Conservation (phyloP, 2,797 vertebrate species). For the Lagorchestes hirsutus region DNA sequence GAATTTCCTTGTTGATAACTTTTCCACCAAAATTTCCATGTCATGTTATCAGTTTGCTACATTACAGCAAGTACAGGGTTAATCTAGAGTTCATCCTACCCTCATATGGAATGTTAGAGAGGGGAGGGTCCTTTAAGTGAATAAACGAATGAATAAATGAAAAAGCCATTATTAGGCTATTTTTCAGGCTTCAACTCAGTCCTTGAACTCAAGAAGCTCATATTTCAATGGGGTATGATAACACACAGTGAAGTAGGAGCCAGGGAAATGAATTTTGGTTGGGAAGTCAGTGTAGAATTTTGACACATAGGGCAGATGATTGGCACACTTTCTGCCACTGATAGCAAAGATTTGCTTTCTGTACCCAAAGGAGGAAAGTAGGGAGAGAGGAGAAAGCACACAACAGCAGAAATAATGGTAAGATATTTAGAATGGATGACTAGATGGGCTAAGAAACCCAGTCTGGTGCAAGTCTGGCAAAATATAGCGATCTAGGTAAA, state of each 20-base stretch:
- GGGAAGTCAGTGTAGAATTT: neutral
- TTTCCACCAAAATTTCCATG: neutral
- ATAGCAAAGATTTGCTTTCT: neutral
- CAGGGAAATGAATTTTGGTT: neutral
- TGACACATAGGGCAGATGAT: neutral
- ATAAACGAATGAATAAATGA: neutral
- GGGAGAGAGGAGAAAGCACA: neutral
- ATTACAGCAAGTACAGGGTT: neutral
- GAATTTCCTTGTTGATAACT: neutral
- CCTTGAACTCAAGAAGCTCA: neutral
- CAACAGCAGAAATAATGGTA: neutral
- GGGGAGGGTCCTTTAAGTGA: neutral
- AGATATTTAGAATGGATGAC: neutral
- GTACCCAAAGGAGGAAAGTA: neutral
- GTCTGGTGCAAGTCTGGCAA: neutral
- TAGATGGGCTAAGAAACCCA: neutral
- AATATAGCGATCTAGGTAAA: neutral
- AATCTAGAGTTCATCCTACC: neutral
- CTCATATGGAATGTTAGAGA: neutral
- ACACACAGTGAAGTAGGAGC: neutral
- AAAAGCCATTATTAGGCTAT: neutral
- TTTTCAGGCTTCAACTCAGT: neutral
- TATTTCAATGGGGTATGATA: neutral
- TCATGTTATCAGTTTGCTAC: neutral
- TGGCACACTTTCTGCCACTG: neutral